Evolutionary conservation across 2,888 invertebrate species (phyloP).

Genomic region (Tipula vernalis): DNA sequence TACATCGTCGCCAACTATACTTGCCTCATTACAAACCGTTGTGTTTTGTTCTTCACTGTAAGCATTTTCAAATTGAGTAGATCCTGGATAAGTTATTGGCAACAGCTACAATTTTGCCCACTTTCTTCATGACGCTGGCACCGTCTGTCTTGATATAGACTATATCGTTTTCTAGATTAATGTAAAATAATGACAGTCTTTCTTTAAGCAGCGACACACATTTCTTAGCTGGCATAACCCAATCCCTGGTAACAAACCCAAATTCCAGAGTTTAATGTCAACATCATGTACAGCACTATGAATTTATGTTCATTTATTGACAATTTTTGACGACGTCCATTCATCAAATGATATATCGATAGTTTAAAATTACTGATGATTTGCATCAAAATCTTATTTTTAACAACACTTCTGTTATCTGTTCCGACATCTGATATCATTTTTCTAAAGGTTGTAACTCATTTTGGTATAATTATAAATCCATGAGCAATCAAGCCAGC

Average conservation of each 20-base stretch:
- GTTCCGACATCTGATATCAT: neutral
- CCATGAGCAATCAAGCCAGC: too few relatives aligned
- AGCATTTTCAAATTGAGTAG: too few relatives aligned
- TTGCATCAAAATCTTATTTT: neutral
- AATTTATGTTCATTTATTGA: too few relatives aligned
- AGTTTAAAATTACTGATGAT: neutral
- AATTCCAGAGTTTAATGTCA: conserved; percentile 16
- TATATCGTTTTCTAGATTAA: conserved; percentile 18
- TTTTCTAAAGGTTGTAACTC: neutral
- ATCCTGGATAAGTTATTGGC: conserved; percentile 15
- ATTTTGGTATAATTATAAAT: neutral
- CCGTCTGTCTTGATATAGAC: conserved; percentile 19
- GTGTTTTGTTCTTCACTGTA: neutral
- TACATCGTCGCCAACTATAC: neutral
- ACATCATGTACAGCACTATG: too few relatives aligned
- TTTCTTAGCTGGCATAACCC: neutral
- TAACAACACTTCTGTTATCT: neutral
- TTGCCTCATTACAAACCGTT: neutral
- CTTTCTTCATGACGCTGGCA: conserved; percentile 18
- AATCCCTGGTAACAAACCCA: conserved; percentile 17
- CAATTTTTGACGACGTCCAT: too few relatives aligned
- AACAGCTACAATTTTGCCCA: conserved; percentile 16
- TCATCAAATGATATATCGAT: neutral
- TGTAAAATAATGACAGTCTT: conserved; percentile 16
- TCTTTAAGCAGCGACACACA: conserved; percentile 15